Percentiles rank a stretch among this genome's conserved stretches.
These are phyloP conservation scores for Helogale parvula DNA, from an alignment of 2,113 vertebrate species.

Conservation along the genomic window DNA sequence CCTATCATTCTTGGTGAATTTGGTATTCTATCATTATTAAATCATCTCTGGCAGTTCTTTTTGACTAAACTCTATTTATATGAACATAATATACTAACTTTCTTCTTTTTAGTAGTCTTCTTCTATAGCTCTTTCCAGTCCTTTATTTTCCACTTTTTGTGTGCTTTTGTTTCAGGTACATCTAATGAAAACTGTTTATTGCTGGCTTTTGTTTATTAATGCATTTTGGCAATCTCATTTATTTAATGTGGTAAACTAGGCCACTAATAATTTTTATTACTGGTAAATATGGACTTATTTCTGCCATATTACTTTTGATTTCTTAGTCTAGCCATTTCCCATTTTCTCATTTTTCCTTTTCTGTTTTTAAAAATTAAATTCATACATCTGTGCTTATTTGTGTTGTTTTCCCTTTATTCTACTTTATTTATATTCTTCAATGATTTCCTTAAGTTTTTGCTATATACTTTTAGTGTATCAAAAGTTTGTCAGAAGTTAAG, in stretches of 20 bases:
- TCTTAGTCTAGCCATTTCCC: not conserved
- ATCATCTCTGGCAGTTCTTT: not conserved
- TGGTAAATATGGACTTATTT: not conserved
- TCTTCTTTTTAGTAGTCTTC: not conserved
- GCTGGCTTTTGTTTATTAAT: slow-evolving; percentile 12
- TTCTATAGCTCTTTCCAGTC: not conserved
- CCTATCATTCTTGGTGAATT: not conserved
- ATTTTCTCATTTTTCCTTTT: not conserved
- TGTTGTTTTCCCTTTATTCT: not conserved
- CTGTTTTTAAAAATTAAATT: not conserved
- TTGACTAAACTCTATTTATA: not conserved
- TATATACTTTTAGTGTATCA: not conserved
- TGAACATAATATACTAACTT: not conserved
- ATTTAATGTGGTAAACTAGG: not conserved
- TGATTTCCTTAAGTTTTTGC: not conserved
- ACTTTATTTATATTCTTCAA: not conserved
- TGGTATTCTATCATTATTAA: not conserved
- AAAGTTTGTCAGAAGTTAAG: not conserved
- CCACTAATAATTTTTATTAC: not conserved
- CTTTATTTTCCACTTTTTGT: slow-evolving; percentile 10
- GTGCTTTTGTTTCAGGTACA: not conserved
- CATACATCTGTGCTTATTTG: not conserved
- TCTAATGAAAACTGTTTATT: not conserved
- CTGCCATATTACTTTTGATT: not conserved
- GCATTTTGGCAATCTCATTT: not conserved